phyloP scores from a whole-genome alignment of 2,888 invertebrate genomes.

The Phalera bucephala region DNA sequence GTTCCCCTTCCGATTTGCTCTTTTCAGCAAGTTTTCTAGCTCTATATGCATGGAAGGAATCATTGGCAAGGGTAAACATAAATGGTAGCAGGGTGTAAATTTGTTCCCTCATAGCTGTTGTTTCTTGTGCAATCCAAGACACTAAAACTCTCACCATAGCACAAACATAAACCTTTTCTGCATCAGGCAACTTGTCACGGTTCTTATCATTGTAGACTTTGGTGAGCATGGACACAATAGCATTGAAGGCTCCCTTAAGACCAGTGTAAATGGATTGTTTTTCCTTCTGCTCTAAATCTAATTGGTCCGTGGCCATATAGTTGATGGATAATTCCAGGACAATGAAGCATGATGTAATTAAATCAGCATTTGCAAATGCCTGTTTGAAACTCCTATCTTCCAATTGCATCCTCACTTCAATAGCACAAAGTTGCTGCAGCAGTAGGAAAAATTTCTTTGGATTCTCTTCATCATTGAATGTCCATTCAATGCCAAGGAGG shows the following conservation, averaged over 20 bases:
- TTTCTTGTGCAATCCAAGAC: constrained; percentile 96
- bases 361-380: constrained; percentile 88
- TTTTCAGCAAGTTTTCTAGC: constrained; percentile 87
- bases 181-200: constrained; percentile 85
- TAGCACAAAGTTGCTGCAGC: constrained; percentile 92
- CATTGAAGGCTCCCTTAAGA: constrained; percentile 93
- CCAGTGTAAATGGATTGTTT: constrained; percentile 95
- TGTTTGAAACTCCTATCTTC: constrained; percentile 93
- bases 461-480: constrained; percentile 89
- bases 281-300: constrained; percentile 94
- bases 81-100: constrained; percentile 92
- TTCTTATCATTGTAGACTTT: constrained; percentile 90
- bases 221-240: constrained; percentile 88
- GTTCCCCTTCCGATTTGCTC: constrained; percentile 82
- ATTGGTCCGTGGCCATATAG: constrained; percentile 90
- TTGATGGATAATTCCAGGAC: constrained; percentile 91
- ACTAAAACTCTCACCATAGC: constrained; percentile 92
- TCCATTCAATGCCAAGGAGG: constrained; percentile 93
- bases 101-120: constrained; percentile 92
- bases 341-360: constrained; percentile 92
- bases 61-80: constrained; percentile 90
- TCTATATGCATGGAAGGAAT: constrained; percentile 90
- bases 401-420: constrained; percentile 96
- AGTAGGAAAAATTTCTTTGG: constrained; percentile 93
- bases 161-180: constrained; percentile 91